A percentile compares a stretch with the other conserved stretches of the same genome.
phyloP scores from a whole-genome alignment of 2,113 vertebrate species.

The Strix aluco region DNA sequence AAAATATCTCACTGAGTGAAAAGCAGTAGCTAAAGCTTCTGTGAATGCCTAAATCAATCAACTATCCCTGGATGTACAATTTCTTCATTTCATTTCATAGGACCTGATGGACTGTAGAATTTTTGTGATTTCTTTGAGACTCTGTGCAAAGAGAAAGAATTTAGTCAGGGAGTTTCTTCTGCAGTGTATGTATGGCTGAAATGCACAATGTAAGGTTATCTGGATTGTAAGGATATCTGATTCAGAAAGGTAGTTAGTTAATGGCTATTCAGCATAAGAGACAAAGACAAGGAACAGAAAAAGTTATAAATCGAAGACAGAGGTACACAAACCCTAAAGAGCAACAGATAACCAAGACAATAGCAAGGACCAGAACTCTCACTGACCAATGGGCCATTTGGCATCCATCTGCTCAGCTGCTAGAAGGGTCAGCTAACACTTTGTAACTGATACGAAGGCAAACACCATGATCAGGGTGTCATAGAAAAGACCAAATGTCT shows the following conservation, averaged over 20 bases:
- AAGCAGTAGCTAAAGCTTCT: neutral
- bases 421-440: neutral
- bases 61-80: neutral
- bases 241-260: neutral
- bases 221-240: neutral
- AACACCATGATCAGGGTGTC: neutral
- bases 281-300: neutral
- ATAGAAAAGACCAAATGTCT: neutral
- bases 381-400: fast-evolving
- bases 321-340: neutral
- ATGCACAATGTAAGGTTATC: neutral
- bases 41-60: neutral
- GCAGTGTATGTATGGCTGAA: neutral
- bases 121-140: neutral
- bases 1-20: neutral
- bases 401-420: neutral
- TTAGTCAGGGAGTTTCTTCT: neutral
- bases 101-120: neutral
- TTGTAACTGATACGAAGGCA: neutral
- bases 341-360: neutral
- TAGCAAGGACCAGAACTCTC: neutral
- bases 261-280: neutral
- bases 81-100: neutral
- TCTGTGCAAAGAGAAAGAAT: neutral
- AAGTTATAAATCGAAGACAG: neutral